These are phyloP conservation scores for Andinoacara biseriatus DNA, from an alignment of 2,113 vertebrate species.

Conservation along the genomic window DNA sequence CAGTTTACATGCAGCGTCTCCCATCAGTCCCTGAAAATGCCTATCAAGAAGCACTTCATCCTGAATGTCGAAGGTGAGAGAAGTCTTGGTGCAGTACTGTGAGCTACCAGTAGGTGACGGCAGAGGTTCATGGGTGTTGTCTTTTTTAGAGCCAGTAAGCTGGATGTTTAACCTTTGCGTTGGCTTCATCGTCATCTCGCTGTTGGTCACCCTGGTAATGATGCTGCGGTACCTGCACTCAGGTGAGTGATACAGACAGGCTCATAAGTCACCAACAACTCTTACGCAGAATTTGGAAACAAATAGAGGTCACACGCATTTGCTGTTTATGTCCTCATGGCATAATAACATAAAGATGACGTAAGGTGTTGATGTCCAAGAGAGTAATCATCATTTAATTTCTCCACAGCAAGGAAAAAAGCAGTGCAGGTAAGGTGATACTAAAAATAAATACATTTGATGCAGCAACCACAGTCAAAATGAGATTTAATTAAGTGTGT, in stretches of 20 bases:
- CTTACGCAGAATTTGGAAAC: background rate
- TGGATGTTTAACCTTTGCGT: slow-evolving; percentile 27
- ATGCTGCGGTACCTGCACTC: slow-evolving; percentile 37
- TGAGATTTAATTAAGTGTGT: background rate
- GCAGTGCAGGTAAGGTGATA: slow-evolving; percentile 54
- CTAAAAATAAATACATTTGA: background rate
- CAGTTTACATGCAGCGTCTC: slow-evolving; percentile 78
- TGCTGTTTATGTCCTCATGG: background rate
- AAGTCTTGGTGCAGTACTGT: background rate
- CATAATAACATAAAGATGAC: background rate
- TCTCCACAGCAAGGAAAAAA: slow-evolving; percentile 53
- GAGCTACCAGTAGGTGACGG: slow-evolving; percentile 51
- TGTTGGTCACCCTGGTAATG: slow-evolving; percentile 40
- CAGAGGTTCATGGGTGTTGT: slow-evolving; percentile 9
- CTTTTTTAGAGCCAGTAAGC: slow-evolving; percentile 61
- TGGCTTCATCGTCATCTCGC: background rate
- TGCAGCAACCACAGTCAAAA: background rate
- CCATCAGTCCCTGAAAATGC: slow-evolving; percentile 72
- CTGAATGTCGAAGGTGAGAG: slow-evolving; percentile 73
- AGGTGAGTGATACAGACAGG: slow-evolving; percentile 58
- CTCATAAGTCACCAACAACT: background rate
- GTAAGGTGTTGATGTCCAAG: background rate
- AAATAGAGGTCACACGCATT: background rate
- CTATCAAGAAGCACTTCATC: slow-evolving; percentile 78
- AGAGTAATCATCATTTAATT: slow-evolving; percentile 25